Percentiles rank a stretch among this genome's conserved stretches.
These are phyloP conservation scores for Formica aserva DNA, from an alignment of 2,888 invertebrate genomes.

Conservation along the genomic window DNA sequence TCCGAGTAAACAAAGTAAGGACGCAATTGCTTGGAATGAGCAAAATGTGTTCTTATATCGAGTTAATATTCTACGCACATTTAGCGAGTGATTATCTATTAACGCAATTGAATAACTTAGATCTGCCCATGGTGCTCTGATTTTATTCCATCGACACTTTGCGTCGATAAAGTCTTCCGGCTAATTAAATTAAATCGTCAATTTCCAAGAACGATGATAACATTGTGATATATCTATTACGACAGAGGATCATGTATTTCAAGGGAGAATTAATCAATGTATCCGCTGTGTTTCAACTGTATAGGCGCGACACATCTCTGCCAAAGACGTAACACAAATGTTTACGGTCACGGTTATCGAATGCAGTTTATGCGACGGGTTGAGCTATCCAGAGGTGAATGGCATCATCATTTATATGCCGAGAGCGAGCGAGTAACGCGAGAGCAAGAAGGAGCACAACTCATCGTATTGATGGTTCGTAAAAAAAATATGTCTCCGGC, in stretches of 20 bases:
- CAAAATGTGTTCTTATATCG: background rate
- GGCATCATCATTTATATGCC: constrained; percentile 46
- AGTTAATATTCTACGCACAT: background rate
- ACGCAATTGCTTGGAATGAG: background rate
- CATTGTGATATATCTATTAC: constrained; percentile 1
- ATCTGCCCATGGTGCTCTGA: background rate
- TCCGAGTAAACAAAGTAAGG: constrained; percentile 21
- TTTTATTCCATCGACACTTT: background rate
- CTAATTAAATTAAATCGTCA: constrained; percentile 16
- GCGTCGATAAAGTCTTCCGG: background rate
- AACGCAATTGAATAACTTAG: background rate
- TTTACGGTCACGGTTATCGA: constrained; percentile 49
- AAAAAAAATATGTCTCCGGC: constrained; percentile 30
- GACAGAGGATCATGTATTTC: background rate
- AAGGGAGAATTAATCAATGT: constrained; percentile 23
- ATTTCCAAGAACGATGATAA: constrained; percentile 35
- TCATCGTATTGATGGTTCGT: background rate
- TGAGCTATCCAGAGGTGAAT: constrained; percentile 32
- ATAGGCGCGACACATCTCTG: background rate
- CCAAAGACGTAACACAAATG: constrained; percentile 43
- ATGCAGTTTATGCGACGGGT: constrained; percentile 40
- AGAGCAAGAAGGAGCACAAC: constrained; percentile 9
- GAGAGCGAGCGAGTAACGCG: constrained; percentile 7
- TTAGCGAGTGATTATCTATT: background rate
- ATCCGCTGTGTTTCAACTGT: background rate